These are phyloP conservation scores for Eupithecia abbreviata DNA, from an alignment of 2,888 invertebrate species.

Conservation along the genomic window DNA sequence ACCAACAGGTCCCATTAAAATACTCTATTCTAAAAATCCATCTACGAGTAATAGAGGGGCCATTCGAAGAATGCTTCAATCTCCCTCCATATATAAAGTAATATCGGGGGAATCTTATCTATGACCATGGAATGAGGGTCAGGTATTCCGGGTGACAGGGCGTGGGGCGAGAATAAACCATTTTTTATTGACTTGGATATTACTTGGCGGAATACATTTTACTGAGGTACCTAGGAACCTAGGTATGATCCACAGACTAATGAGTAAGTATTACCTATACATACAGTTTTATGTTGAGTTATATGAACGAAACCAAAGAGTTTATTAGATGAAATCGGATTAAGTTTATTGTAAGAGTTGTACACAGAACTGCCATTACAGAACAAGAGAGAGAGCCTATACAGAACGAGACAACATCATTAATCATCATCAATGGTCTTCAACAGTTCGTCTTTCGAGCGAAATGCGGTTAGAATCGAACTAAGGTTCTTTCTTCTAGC, in stretches of 20 bases:
- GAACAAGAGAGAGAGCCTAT: too few species aligned
- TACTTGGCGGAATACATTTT: background rate
- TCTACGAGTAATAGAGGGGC: background rate
- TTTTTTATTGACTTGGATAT: slow-evolving; percentile 7
- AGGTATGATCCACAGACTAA: background rate
- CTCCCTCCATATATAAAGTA: background rate
- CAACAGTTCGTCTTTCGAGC: too few species aligned
- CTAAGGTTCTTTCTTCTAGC: too few species aligned
- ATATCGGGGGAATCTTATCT: background rate
- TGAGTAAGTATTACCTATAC: background rate
- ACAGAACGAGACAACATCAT: too few species aligned
- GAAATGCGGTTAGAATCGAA: too few species aligned
- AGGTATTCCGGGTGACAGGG: slow-evolving; percentile 6
- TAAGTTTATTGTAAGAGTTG: too few species aligned
- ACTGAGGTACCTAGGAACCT: background rate
- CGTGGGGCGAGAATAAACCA: background rate
- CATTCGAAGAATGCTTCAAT: slow-evolving; percentile 3
- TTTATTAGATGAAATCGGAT: too few species aligned
- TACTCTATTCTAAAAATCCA: background rate
- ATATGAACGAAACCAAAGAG: too few species aligned
- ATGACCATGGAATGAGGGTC: slow-evolving; percentile 3
- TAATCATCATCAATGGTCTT: too few species aligned
- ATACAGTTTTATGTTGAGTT: too few species aligned
- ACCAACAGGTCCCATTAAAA: too few species aligned
- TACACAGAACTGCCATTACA: too few species aligned